A percentile compares a stretch with the other conserved stretches of the same genome.
Evolutionary conservation across 2,113 vertebrate species (phyloP).

Genomic region (Trogon melanurus): DNA sequence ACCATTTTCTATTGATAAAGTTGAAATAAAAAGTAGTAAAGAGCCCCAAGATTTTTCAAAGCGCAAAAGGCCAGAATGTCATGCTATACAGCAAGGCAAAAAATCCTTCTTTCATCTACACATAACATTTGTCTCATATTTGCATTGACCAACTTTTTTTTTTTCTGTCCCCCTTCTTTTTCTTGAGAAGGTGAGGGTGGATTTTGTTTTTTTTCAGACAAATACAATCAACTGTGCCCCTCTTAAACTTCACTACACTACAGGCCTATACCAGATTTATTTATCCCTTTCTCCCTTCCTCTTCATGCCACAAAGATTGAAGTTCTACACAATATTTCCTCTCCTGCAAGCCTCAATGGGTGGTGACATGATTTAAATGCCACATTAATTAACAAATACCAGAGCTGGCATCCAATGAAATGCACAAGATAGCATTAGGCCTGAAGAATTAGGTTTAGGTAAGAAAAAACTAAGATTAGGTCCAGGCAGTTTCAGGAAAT

Average conservation of each 20-base stretch:
- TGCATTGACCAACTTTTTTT: not conserved
- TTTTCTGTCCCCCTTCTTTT: fast-evolving
- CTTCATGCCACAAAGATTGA: not conserved
- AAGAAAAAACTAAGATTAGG: not conserved
- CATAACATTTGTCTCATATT: not conserved
- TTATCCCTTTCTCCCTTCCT: not conserved
- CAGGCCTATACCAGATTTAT: not conserved
- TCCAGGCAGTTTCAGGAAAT: not conserved
- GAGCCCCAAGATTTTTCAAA: not conserved
- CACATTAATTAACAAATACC: not conserved
- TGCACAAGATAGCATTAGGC: not conserved
- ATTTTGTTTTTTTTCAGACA: not conserved
- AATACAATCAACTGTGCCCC: not conserved
- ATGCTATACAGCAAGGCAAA: not conserved
- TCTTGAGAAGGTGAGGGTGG: not conserved
- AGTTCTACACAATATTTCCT: not conserved
- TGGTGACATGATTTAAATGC: not conserved
- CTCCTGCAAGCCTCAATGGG: not conserved
- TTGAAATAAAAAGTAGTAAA: not conserved
- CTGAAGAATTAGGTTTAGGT: not conserved
- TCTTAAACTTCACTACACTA: not conserved
- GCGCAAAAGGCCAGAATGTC: not conserved
- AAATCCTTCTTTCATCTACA: not conserved
- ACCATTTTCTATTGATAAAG: not conserved
- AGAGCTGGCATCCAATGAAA: not conserved